A percentile compares a stretch with the other conserved stretches of the same genome.
Evolutionary conservation across 2,797 vertebrate species (phyloP).

Genomic region (Cynopterus sphinx): DNA sequence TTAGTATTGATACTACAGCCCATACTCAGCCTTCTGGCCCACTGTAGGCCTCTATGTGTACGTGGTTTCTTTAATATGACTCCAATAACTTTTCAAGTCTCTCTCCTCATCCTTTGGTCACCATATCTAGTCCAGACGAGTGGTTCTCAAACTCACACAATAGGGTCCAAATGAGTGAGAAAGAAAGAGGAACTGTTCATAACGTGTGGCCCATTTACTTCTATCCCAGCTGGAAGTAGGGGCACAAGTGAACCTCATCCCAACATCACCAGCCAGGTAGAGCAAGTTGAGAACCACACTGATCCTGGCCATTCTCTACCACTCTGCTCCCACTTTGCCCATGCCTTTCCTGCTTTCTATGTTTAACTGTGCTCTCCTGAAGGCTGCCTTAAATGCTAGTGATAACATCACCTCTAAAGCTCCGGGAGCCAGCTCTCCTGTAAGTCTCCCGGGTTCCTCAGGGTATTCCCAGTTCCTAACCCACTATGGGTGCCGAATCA

Average conservation of each 20-base stretch:
- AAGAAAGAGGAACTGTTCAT: neutral
- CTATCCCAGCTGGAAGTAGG: neutral
- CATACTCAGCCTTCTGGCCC: neutral
- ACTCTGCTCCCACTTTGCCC: neutral
- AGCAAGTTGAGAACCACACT: neutral
- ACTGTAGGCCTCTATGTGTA: neutral
- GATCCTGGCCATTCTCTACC: neutral
- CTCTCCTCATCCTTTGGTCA: neutral
- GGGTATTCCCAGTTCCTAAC: neutral
- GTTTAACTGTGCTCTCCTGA: neutral
- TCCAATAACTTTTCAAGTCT: neutral
- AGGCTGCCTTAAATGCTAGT: neutral
- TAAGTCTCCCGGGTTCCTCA: neutral
- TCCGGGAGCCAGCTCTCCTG: neutral
- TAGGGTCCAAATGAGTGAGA: neutral
- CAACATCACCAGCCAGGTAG: neutral
- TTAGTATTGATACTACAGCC: neutral
- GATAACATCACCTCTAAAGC: neutral
- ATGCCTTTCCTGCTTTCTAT: neutral
- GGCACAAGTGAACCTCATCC: neutral
- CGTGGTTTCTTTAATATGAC: neutral
- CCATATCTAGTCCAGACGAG: neutral
- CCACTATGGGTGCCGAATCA: neutral
- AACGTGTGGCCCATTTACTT: neutral
- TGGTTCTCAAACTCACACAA: neutral